Evolutionary conservation across 2,113 vertebrate genomes (phyloP).

Genomic region (Tautogolabrus adspersus): DNA sequence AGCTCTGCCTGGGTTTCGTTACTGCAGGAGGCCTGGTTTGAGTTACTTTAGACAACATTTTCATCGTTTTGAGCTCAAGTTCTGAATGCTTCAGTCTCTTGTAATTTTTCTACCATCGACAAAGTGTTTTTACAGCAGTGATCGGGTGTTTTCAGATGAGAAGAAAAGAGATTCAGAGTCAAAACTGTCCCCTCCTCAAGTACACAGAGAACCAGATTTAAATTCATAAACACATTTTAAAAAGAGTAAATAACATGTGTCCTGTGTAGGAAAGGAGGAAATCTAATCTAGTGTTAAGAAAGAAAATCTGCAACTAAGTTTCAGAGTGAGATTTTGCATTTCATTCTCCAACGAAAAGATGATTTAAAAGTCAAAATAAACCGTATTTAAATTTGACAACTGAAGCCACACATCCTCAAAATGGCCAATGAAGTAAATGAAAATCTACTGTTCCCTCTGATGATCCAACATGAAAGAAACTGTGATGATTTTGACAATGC

Average conservation of each 20-base stretch:
- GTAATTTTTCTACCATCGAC: neutral
- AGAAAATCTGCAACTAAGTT: neutral
- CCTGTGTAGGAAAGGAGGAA: no score
- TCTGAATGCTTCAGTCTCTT: neutral
- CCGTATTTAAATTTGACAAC: conserved; percentile 44
- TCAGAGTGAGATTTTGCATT: conserved; percentile 11
- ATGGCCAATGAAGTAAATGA: conserved; percentile 39
- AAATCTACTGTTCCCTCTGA: conserved; percentile 65
- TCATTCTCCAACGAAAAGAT: conserved; percentile 20
- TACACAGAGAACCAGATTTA: neutral
- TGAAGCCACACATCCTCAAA: conserved; percentile 46
- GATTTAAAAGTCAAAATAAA: conserved; percentile 38
- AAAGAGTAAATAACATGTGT: neutral
- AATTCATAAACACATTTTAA: neutral
- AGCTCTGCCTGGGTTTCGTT: conserved; percentile 10
- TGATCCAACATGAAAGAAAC: conserved; percentile 27
- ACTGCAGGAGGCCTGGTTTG: neutral
- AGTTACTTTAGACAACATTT: neutral
- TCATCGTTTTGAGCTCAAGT: no score
- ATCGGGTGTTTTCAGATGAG: no score
- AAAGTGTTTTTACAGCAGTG: neutral
- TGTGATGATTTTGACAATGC: conserved; percentile 4
- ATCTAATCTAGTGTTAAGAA: neutral
- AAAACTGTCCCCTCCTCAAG: neutral
- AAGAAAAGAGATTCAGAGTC: no score